phyloP scores from a whole-genome alignment of 2,113 vertebrate species.

The Ariopsis seemanni region DNA sequence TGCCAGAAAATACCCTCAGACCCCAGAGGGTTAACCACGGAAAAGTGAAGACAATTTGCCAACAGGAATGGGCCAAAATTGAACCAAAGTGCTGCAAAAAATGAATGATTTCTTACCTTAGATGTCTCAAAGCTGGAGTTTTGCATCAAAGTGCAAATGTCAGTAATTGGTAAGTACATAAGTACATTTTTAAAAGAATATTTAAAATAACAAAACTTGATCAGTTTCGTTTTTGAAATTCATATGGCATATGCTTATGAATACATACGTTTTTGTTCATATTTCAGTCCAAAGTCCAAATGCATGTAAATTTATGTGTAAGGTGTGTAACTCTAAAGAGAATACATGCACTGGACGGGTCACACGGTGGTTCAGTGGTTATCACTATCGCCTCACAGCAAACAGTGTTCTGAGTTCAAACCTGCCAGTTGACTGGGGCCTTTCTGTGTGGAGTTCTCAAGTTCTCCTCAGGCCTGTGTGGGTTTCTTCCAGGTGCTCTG shows the following conservation, averaged over 20 bases:
- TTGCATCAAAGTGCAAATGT: neutral
- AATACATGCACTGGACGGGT: neutral
- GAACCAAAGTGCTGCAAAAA: neutral
- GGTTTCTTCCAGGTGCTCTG: no score
- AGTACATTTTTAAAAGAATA: neutral
- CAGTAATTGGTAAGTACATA: neutral
- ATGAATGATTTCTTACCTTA: neutral
- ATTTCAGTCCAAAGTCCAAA: neutral
- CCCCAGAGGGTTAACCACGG: no score
- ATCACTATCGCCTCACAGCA: no score
- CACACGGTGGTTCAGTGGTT: no score
- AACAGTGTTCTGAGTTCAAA: no score
- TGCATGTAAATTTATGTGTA: neutral
- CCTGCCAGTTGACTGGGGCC: no score
- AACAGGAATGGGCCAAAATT: neutral
- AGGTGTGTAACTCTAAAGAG: neutral
- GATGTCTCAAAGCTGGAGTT: neutral
- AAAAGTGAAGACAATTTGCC: no score
- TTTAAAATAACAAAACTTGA: neutral
- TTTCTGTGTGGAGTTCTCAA: no score
- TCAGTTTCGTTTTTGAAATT: neutral
- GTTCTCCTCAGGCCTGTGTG: no score
- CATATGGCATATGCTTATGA: neutral
- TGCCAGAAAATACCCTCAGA: no score
- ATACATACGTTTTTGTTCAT: neutral